Evolutionary conservation across 23 tunicate genomes (phyloP), one percentile per base, ranked within the genome.

Genomic region (Ciona savignyi): DNA sequence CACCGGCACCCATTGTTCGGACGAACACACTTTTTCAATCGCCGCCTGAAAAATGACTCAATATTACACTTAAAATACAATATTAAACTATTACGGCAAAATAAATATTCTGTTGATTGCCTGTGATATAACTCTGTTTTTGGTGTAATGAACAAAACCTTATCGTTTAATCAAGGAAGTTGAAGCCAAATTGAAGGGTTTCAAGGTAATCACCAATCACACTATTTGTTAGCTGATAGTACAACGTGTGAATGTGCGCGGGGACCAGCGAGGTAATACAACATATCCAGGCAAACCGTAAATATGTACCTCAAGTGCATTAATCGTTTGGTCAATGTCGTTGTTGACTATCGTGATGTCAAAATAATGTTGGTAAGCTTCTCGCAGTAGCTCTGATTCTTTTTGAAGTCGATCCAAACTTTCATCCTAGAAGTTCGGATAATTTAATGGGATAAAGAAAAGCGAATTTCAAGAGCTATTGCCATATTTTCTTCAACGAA

Each of bases 311-410:
- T 84, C 78, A 28, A 90, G 32, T 11, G 66, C 71, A 6, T 62
- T 27, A 33, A 90, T 90, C 0, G 97, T 83, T 22, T 77, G 34
- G 60, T 90, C 97, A 1, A 90, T 90, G 51, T 90, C 89, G 63
- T 90, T 83, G 70, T 90, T 90, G 56, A 84, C 85, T 26, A 90
- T 90, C 1, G 80, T 79, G 19, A 83, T 32, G 70, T 90, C 97
- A 42, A 90, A 90, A 34, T 77, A 83, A 70, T 90, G 97, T 65
- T 84, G 97, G 70, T 90, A 90, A 6, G 89, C 90, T 4, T 81
- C 89, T 23, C 61, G 42, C 15, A 90, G 77, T 22, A 78, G 33
- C 1, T 90, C 85, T 0, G 97, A 90, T 79, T 90, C 97, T 3
- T 56, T 49, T 30, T 90, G 89, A 1, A 90, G 72, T 0, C 82